Base-by-base conservation (phyloP, 35 echinoderm and acorn worm genomes). In the Patiria miniata region DNA sequence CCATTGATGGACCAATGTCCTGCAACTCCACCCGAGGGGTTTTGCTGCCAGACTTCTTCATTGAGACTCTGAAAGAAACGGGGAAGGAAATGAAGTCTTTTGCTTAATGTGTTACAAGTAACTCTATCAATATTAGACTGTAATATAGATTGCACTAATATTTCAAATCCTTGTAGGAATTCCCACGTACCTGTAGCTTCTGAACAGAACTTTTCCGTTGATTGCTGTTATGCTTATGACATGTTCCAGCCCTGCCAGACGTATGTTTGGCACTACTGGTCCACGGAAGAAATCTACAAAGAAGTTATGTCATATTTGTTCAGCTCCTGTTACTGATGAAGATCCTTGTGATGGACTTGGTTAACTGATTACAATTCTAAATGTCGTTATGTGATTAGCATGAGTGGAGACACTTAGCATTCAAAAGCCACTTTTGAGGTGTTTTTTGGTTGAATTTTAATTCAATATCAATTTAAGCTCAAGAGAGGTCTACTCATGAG, bases 31-130 rank as follows among this genome's bases (percentile, higher is more conserved):
- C 90, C 39, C 96, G 53, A 3, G 96, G 96, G 30, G 83, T 99
- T 42, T 88, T 91, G 15, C 80, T 95, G 5, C 96, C 96, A 47
- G 96, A 99, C 54, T 99, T 99, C 83, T 99, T 99, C 52, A 99
- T 61, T 19, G 83, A 30, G 18, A 86, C 83, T 78, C 96, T 95
- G 33, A 12, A 51, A 52, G 68, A 37, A 19, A 80, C 16, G 83
- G 8, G 61, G 61, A 28, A n/a, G 54, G 42, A 47, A 47, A 47
- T 12, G 42, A 47, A 47, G 12, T 12, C 12, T 47, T 47, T 47
- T 6, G 42, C 12, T 12, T 58, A 58, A 58, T n/a, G 12, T n/a
- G 12, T 58, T 14, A n/a, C 12, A 58, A 14, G 12, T 12, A 12
- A 58, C 22, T 58, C 12, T 58, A 12, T 58, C 12, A 58, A 14